phyloP scores from a whole-genome alignment of 1,140 invertebrate species.

The Cyclina sinensis region DNA sequence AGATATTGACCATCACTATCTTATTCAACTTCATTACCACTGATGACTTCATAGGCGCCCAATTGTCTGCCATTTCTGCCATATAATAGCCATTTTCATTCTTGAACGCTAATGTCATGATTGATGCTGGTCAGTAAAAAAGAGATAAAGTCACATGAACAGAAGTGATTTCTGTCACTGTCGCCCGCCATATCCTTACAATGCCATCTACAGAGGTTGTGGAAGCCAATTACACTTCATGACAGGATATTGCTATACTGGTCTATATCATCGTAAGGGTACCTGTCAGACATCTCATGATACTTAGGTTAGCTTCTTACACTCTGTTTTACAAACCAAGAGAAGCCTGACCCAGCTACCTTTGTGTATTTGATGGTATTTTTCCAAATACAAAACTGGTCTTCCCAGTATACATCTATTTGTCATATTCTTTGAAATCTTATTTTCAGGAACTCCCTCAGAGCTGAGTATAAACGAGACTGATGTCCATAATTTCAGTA shows the following conservation, averaged over 20 bases:
- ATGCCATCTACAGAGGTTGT: neutral
- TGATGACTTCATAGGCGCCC: slow-evolving; percentile 31
- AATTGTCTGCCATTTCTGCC: slow-evolving; percentile 4
- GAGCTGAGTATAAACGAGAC: no score
- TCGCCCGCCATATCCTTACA: slow-evolving; percentile 15
- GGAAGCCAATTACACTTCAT: slow-evolving; percentile 12
- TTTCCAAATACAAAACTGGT: no score
- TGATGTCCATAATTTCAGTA: no score
- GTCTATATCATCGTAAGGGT: neutral
- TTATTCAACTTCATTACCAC: slow-evolving; percentile 9
- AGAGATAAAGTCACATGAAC: neutral
- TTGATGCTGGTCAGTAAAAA: slow-evolving; percentile 18
- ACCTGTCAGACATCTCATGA: no score
- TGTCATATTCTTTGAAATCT: no score
- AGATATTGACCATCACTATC: slow-evolving; percentile 16
- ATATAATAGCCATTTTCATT: slow-evolving; percentile 34
- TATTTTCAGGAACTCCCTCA: no score
- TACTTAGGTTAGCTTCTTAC: no score
- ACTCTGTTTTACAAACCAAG: no score
- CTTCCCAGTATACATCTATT: no score
- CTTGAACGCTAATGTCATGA: slow-evolving; percentile 21
- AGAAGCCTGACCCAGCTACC: no score
- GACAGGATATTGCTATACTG: slow-evolving; percentile 18
- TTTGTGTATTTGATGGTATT: no score
- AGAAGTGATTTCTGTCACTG: neutral